Evolutionary conservation across 1,140 invertebrate species (phyloP).

Genomic region (Palaemon carinicauda): DNA sequence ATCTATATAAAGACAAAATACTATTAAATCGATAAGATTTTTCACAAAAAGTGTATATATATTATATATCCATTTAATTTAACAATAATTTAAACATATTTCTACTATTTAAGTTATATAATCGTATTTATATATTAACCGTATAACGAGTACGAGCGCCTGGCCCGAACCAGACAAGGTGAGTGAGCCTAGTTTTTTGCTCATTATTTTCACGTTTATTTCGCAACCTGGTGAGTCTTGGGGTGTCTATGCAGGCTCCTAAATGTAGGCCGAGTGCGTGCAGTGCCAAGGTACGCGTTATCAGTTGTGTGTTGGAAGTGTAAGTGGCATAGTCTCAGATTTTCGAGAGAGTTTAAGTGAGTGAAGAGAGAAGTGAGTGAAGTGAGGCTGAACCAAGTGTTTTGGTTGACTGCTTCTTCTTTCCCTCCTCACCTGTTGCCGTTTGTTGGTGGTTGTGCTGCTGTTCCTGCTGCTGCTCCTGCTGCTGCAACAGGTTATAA

Average conservation of each 20-base stretch:
- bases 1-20: too few relatives aligned
- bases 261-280: not conserved
- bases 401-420: not conserved
- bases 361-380: not conserved
- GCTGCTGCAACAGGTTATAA: too few relatives aligned
- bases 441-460: too few relatives aligned
- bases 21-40: too few relatives aligned
- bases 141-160: not conserved
- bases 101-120: too few relatives aligned
- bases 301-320: not conserved
- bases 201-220: conserved; percentile 7
- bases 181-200: not conserved
- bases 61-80: too few relatives aligned
- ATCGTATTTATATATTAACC: too few relatives aligned
- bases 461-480: too few relatives aligned
- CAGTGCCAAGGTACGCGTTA: not conserved
- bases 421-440: not conserved
- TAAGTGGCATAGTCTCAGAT: not conserved
- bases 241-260: not conserved
- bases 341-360: not conserved
- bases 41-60: too few relatives aligned
- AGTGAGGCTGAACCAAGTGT: not conserved
- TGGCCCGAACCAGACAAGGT: not conserved
- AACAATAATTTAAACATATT: too few relatives aligned
- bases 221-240: not conserved